These are phyloP conservation scores for Seira sanloemensis DNA, from an alignment of 2,888 invertebrate genomes.

Conservation along the genomic window DNA sequence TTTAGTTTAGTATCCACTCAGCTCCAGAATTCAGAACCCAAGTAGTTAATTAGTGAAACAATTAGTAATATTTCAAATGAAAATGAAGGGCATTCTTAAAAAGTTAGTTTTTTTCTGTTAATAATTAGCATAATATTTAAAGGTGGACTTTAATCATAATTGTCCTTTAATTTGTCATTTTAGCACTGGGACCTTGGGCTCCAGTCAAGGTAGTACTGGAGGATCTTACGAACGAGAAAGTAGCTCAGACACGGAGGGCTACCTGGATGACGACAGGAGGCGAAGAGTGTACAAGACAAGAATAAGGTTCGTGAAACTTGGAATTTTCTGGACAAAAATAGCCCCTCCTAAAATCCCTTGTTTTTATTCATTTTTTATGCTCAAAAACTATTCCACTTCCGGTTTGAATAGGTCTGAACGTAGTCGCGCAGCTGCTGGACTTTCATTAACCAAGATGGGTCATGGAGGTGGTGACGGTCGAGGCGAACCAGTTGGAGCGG, in stretches of 20 bases:
- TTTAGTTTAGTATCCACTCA: no score
- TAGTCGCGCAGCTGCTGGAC: slow-evolving; percentile 50
- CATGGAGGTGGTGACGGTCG: slow-evolving; percentile 24
- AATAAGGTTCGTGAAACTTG: slow-evolving; percentile 81
- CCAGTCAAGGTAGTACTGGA: slow-evolving; percentile 30
- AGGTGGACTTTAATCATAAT: neutral
- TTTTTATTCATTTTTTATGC: no score
- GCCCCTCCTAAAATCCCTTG: no score
- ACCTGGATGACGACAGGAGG: slow-evolving; percentile 84
- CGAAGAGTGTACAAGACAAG: slow-evolving; percentile 84
- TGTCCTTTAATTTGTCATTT: neutral
- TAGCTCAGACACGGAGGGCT: slow-evolving; percentile 89
- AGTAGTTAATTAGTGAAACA: no score
- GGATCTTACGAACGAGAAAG: slow-evolving; percentile 71
- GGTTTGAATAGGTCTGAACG: slow-evolving; percentile 66
- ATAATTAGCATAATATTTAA: neutral
- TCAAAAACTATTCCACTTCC: slow-evolving; percentile 15
- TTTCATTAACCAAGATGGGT: slow-evolving; percentile 56
- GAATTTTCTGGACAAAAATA: no score
- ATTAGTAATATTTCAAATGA: no score
- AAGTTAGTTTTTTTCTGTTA: neutral
- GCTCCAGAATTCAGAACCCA: no score
- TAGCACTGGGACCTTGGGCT: neutral
- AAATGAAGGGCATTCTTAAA: neutral
- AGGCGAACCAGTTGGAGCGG: slow-evolving; percentile 76